Evolutionary conservation across 2,113 vertebrate genomes (phyloP).

Genomic region (Otus sunia): DNA sequence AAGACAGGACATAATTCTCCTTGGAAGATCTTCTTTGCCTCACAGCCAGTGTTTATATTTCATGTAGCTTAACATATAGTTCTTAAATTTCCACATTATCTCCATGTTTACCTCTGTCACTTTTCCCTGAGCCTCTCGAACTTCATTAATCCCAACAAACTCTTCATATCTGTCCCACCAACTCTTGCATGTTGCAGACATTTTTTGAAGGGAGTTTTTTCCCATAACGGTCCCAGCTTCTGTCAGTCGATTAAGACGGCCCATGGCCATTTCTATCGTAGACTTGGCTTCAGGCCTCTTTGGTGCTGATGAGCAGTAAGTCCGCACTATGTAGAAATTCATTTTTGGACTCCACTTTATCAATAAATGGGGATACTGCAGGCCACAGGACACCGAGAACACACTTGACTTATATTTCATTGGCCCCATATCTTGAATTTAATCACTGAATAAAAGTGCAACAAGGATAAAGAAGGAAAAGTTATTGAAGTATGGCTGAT

Average conservation of each 20-base stretch:
- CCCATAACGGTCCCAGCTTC: constrained; percentile 77
- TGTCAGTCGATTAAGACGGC: constrained; percentile 65
- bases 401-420: constrained; percentile 74
- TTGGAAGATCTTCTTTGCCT: neutral
- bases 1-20: neutral
- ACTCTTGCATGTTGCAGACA: constrained; percentile 70
- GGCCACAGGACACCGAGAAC: constrained; percentile 64
- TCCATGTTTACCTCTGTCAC: constrained; percentile 86
- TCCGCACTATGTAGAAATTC: constrained; percentile 48
- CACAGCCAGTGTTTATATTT: neutral
- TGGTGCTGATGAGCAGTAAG: constrained; percentile 71
- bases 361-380: constrained; percentile 45
- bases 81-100: neutral
- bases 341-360: constrained; percentile 46
- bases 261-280: constrained; percentile 39
- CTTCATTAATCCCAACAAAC: constrained; percentile 92
- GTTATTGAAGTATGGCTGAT: neutral
- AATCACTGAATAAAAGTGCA: neutral
- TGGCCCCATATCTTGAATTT: neutral
- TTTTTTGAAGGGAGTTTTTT: constrained; percentile 69
- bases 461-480: neutral
- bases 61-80: neutral
- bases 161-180: constrained; percentile 95
- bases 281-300: constrained; percentile 58
- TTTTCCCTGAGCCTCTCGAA: constrained; percentile 87